These are phyloP conservation scores for Catagonus wagneri DNA, from an alignment of 2,113 vertebrate species.

Conservation along the genomic window DNA sequence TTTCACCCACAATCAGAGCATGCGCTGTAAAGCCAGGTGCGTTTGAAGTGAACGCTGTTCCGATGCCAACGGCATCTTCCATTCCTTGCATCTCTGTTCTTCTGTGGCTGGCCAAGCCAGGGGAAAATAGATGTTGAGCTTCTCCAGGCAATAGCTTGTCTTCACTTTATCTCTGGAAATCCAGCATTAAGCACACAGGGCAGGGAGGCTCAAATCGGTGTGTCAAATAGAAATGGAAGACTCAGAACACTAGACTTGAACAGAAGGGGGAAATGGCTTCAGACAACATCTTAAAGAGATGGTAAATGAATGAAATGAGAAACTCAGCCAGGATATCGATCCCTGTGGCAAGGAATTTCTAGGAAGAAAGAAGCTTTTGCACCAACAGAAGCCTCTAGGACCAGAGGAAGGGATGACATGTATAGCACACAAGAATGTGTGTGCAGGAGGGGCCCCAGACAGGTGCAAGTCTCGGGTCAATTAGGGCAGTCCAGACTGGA, in stretches of 20 bases:
- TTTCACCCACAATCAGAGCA: background rate
- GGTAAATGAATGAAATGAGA: background rate
- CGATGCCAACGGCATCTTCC: background rate
- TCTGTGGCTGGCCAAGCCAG: fast-evolving
- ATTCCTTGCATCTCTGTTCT: background rate
- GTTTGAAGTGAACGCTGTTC: fast-evolving
- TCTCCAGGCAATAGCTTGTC: background rate
- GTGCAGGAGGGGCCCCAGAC: background rate
- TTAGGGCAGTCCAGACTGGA: background rate
- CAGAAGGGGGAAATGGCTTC: background rate
- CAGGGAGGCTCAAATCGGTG: background rate
- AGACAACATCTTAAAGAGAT: background rate
- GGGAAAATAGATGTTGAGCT: background rate
- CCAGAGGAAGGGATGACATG: background rate
- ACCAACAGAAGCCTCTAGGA: background rate
- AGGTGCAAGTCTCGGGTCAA: background rate
- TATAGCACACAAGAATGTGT: background rate
- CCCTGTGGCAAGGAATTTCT: background rate
- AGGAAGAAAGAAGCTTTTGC: background rate
- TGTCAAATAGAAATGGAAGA: background rate
- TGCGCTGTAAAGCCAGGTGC: fast-evolving
- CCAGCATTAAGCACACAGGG: background rate
- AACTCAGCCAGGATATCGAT: background rate
- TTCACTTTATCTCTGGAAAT: background rate
- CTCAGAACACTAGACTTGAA: background rate